These are phyloP conservation scores for Graptemys geographica DNA, from an alignment of 2,797 vertebrate genomes.

Conservation along the genomic window DNA sequence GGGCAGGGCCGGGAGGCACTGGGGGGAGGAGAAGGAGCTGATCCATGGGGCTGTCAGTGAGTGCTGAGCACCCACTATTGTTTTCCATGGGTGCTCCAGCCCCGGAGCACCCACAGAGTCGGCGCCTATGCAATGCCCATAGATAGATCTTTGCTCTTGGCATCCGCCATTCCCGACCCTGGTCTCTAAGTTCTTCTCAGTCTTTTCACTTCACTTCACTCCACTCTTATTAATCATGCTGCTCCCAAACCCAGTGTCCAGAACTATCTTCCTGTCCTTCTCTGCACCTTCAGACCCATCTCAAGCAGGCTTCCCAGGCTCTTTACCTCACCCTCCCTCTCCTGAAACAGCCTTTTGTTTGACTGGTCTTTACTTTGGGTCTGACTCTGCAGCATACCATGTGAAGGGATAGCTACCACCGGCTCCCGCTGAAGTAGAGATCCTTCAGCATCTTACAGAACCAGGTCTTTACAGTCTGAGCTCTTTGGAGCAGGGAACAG, in stretches of 20 bases:
- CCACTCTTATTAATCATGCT: fast-evolving
- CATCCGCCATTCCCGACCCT: background rate
- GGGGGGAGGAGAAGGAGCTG: too few species aligned
- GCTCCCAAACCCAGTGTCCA: fast-evolving
- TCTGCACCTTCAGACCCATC: background rate
- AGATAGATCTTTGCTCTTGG: too few species aligned
- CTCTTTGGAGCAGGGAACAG: background rate
- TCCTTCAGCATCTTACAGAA: background rate
- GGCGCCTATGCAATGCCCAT: background rate
- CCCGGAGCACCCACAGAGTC: too few species aligned
- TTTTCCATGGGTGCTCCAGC: too few species aligned
- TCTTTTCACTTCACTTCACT: background rate
- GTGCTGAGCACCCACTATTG: too few species aligned
- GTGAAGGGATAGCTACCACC: background rate
- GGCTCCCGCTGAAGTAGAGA: background rate
- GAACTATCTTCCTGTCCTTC: too few species aligned
- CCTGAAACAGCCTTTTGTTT: background rate
- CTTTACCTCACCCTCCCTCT: background rate
- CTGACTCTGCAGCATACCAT: background rate
- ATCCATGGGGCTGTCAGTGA: too few species aligned
- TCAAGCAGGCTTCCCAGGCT: background rate
- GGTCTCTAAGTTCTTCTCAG: background rate
- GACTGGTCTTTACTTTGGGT: background rate
- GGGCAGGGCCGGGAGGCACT: too few species aligned
- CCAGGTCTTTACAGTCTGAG: background rate